Evolutionary conservation across 1,140 invertebrate genomes (phyloP), one percentile per base, ranked within the genome.

Genomic region (Sesamia nonagrioides): DNA sequence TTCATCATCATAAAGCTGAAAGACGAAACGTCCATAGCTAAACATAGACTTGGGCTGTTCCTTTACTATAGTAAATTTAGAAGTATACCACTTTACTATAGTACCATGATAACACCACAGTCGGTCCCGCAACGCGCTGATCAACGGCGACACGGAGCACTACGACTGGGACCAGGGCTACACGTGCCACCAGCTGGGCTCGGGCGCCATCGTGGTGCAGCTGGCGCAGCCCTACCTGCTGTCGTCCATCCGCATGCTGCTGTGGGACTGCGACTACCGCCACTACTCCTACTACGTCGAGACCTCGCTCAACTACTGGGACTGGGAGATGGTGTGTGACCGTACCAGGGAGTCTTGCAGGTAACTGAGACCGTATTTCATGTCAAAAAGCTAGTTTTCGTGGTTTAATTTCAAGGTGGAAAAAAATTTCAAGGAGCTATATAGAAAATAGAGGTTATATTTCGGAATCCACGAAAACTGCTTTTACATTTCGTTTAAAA

Each of bases 131-230:
- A 99, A 99, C 96, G 97, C 98, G n/a, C 95, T 99, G 8, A 96
- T 99, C 74, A 99, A 99, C 96, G 99, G 99, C 3, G 98, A 99
- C 88, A 98, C 96, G 37, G 96, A 97, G 82, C 97, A 98, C 91
- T 99, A 99, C 95, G 98, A 99, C 95, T 99, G 99, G 99, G 99
- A 99, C 93, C 98, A 97, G 80, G 98, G 99, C 61, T 99, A 99
- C 94, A 99, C 99, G 2, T 99, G 99, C 94, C 99, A 99, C 96
- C 99, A 99, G 95, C 95, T 99, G 50, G 99, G 99, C 81, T 98
- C 97, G 87, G 99, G 99, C 40, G 97, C 97, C 80, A 99, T 99
- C 89, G 96, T 98, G 80, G 97, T 99, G 75, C 99, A 99, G 95
- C 96, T 99, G 78, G 98, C 98, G 18, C 99, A 99, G 95, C 99